Percentiles rank a stretch among this genome's conserved stretches.
Evolutionary conservation across 2,888 invertebrate genomes (phyloP).

Genomic region (Coenonympha glycerion): DNA sequence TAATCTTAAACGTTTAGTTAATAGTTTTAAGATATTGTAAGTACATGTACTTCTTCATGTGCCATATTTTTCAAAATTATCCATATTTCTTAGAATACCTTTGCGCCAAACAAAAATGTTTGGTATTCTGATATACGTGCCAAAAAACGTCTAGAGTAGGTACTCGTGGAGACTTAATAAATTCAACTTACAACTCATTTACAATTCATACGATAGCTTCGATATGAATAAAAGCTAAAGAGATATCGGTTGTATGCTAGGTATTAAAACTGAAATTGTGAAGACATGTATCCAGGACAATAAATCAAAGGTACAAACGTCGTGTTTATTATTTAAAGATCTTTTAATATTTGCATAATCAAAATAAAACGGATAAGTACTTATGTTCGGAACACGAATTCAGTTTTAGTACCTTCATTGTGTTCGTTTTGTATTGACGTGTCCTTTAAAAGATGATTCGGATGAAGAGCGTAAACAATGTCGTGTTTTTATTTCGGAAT

Average conservation of each 20-base stretch:
- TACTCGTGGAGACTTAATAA: too few species aligned
- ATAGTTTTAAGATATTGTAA: too few species aligned
- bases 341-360: constrained; percentile 9
- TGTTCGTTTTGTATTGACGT: constrained; percentile 30
- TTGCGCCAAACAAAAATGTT: neutral
- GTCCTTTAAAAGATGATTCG: constrained; percentile 35
- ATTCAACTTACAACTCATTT: too few species aligned
- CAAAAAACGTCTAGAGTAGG: neutral
- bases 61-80: too few species aligned
- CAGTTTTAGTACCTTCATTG: constrained; percentile 28
- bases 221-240: too few species aligned
- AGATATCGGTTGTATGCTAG: too few species aligned
- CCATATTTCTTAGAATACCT: neutral
- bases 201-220: too few species aligned
- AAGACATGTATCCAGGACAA: neutral
- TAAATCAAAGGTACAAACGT: neutral
- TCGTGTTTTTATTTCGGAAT: constrained; percentile 55
- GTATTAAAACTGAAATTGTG: neutral
- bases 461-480: constrained; percentile 48
- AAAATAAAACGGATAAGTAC: constrained; percentile 15
- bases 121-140: neutral
- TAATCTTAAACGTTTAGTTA: too few species aligned
- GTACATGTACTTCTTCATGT: too few species aligned
- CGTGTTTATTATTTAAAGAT: neutral
- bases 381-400: constrained; percentile 20